These are phyloP conservation scores for Tetragonula clypearis DNA, from an alignment of 1,140 invertebrate genomes.

Conservation along the genomic window DNA sequence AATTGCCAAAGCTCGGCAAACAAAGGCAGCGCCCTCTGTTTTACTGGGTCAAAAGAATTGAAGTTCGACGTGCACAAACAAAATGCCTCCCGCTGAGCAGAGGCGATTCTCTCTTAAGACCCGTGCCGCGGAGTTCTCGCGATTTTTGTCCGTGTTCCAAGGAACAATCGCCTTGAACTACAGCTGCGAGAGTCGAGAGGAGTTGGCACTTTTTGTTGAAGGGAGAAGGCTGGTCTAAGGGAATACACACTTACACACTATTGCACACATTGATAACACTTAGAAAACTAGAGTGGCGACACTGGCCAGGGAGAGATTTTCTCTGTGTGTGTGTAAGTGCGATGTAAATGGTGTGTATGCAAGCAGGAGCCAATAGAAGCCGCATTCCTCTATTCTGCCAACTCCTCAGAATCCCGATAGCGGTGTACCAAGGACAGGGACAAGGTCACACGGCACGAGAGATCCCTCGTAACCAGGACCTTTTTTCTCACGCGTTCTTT, in stretches of 20 bases:
- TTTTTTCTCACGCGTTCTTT: not conserved
- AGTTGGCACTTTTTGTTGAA: not conserved
- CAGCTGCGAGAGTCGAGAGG: not conserved
- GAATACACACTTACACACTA: not conserved
- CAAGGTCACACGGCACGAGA: not conserved
- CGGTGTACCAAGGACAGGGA: not conserved
- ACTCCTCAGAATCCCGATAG: not conserved
- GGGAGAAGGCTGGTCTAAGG: not conserved
- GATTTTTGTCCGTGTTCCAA: not conserved
- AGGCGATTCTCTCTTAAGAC: not conserved
- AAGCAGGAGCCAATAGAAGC: not conserved
- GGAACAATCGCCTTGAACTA: constrained; percentile 9
- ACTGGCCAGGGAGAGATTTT: too few relatives aligned
- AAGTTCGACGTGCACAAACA: not conserved
- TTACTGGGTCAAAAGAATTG: not conserved
- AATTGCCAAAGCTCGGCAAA: not conserved
- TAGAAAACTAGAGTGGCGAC: not conserved
- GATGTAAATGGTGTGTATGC: not conserved
- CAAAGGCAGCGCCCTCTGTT: not conserved
- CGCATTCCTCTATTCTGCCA: constrained; percentile 8
- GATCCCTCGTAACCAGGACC: not conserved
- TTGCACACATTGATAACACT: not conserved
- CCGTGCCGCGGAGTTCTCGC: too few relatives aligned
- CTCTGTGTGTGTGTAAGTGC: too few relatives aligned
- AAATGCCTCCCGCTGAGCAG: not conserved